These are phyloP conservation scores for Eurois occulta DNA, from an alignment of 2,888 invertebrate genomes.

Conservation along the genomic window DNA sequence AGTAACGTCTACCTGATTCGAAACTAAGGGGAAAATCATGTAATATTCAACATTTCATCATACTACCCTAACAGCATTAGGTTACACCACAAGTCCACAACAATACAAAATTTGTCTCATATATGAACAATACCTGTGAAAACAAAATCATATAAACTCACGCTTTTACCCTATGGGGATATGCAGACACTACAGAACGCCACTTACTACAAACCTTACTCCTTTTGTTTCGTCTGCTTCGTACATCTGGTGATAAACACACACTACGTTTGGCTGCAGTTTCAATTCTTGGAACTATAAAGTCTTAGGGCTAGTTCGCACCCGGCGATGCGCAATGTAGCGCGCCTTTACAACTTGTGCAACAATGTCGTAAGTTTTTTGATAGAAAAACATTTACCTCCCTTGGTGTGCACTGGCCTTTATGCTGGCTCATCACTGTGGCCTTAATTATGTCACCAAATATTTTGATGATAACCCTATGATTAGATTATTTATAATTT, in stretches of 20 bases:
- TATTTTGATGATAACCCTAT: conserved; percentile 36
- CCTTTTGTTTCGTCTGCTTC: not conserved
- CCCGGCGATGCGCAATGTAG: not conserved
- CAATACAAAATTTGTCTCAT: no score
- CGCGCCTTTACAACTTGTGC: not conserved
- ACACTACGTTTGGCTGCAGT: not conserved
- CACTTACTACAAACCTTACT: not conserved
- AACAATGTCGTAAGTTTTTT: not conserved
- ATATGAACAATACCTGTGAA: not conserved
- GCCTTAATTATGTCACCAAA: conserved; percentile 19
- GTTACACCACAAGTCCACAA: not conserved
- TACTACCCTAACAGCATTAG: not conserved
- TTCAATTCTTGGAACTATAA: not conserved
- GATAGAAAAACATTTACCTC: not conserved
- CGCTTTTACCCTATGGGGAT: not conserved
- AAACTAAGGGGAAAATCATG: conserved; percentile 4
- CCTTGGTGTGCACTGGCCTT: not conserved
- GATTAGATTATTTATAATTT: conserved; percentile 25
- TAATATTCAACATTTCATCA: conserved; percentile 11
- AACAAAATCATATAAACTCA: not conserved
- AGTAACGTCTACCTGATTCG: not conserved
- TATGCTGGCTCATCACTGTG: conserved; percentile 3
- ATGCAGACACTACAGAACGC: not conserved
- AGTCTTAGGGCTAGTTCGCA: not conserved
- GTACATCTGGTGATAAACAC: not conserved